Conservation (phyloP, 2,888 invertebrate species). For the Epistrophe grossulariae region DNA sequence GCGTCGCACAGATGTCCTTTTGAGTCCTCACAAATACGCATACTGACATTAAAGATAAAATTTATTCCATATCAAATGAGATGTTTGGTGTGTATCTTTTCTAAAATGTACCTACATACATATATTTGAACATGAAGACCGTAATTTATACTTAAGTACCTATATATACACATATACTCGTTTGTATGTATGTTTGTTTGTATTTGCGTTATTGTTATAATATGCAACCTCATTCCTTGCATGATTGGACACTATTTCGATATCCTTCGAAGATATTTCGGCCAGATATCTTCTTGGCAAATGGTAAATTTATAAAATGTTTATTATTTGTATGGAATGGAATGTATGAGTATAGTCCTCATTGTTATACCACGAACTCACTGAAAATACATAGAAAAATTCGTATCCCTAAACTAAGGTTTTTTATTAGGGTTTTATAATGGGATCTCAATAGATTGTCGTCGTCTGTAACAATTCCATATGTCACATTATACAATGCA, state of each 20-base stretch:
- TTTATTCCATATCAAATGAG: constrained; percentile 67
- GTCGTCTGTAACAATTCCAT: constrained; percentile 38
- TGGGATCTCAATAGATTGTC: constrained; percentile 53
- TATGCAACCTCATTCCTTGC: constrained; percentile 65
- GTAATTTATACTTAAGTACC: constrained; percentile 24
- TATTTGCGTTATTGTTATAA: constrained; percentile 42
- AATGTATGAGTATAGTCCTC: neutral
- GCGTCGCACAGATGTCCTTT: constrained; percentile 67
- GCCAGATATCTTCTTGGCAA: constrained; percentile 39
- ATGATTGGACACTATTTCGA: constrained; percentile 64
- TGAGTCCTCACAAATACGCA: constrained; percentile 38
- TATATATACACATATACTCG: neutral
- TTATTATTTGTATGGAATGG: neutral
- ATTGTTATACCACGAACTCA: constrained; percentile 20
- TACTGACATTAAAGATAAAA: constrained; percentile 50
- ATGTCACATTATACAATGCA: constrained; percentile 57
- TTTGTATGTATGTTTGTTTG: neutral
- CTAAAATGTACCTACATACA: constrained; percentile 5
- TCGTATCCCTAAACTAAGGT: constrained; percentile 33
- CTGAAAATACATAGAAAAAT: constrained; percentile 31
- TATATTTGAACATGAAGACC: constrained; percentile 1
- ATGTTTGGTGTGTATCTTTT: constrained; percentile 49
- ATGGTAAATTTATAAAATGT: constrained; percentile 20
- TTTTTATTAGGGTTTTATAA: constrained; percentile 39
- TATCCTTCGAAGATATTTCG: constrained; percentile 49